Percentiles rank a stretch among this genome's conserved stretches.
Conservation (phyloP, 1,140 invertebrate species). For the Lamellibrachia luymesi region DNA sequence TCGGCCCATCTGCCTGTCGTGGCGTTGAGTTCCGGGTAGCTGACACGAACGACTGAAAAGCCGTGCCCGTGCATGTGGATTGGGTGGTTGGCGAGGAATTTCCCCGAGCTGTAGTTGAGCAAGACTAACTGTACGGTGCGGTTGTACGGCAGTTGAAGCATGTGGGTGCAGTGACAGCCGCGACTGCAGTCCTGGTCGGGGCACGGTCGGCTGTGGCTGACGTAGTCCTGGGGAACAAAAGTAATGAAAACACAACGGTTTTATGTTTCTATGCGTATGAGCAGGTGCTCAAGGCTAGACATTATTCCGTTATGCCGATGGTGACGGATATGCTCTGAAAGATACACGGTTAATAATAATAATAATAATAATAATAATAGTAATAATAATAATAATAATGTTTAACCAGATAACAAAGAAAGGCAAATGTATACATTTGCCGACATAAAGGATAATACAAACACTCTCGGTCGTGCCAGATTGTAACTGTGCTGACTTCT, state of each 20-base stretch:
- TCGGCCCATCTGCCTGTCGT: constrained; percentile 10
- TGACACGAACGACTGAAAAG: constrained; percentile 16
- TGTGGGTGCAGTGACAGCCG: constrained; percentile 19
- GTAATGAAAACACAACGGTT: not conserved
- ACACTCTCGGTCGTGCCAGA: too few species aligned
- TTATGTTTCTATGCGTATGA: not conserved
- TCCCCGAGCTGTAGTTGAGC: not conserved
- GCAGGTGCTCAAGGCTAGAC: too few species aligned
- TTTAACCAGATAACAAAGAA: too few species aligned
- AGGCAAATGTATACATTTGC: too few species aligned
- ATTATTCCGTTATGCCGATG: too few species aligned
- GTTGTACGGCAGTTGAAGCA: constrained; percentile 12
- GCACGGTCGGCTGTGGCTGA: not conserved
- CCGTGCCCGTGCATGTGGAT: constrained; percentile 18
- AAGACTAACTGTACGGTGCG: constrained; percentile 14
- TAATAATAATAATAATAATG: too few species aligned
- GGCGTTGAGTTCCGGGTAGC: constrained; percentile 15
- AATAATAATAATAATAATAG: too few species aligned
- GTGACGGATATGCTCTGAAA: too few species aligned
- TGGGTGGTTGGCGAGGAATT: not conserved
- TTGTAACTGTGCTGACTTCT: too few species aligned
- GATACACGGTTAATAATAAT: too few species aligned
- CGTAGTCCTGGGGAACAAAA: not conserved
- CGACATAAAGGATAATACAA: too few species aligned
- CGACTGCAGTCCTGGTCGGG: not conserved